A percentile compares a stretch with the other conserved stretches of the same genome.
Evolutionary conservation across 92 coral and sea anemone species (phyloP).

Genomic region (Chrysogorgia sp.): DNA sequence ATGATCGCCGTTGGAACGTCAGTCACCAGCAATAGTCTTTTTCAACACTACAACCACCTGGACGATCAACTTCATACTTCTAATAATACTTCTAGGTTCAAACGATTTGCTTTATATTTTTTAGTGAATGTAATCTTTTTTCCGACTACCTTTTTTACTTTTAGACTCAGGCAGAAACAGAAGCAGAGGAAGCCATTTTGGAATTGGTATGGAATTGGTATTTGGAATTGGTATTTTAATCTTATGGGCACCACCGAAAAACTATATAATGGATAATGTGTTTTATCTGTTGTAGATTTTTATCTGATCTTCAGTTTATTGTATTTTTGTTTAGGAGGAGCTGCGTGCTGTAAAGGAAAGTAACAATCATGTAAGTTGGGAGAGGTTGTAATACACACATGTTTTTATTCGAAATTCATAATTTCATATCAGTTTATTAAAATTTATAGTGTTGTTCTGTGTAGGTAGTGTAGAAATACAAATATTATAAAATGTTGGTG

Average conservation of each 20-base stretch:
- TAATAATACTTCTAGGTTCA: too few relatives aligned
- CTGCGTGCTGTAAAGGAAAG: conserved; percentile 11
- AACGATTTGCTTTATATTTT: too few relatives aligned
- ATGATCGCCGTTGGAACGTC: too few relatives aligned
- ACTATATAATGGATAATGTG: background rate
- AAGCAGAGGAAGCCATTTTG: conserved; percentile 79
- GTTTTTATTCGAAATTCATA: background rate
- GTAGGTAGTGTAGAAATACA: too few relatives aligned
- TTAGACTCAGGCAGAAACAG: conserved; percentile 73
- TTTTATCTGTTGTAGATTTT: too few relatives aligned
- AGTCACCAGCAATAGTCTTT: too few relatives aligned
- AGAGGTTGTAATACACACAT: background rate
- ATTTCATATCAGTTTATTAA: too few relatives aligned
- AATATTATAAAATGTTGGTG: too few relatives aligned
- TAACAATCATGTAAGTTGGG: conserved; percentile 16
- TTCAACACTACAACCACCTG: too few relatives aligned
- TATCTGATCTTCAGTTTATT: background rate
- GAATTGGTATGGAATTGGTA: conserved; percentile 63
- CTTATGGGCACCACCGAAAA: background rate
- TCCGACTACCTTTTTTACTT: background rate
- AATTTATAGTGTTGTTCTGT: too few relatives aligned
- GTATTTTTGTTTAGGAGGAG: conserved; percentile 62
- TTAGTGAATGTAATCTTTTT: background rate
- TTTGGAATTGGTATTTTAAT: background rate
- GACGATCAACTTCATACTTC: too few relatives aligned